phyloP scores from a whole-genome alignment of 2,797 vertebrate genomes.

The Calcarius lapponicus region DNA sequence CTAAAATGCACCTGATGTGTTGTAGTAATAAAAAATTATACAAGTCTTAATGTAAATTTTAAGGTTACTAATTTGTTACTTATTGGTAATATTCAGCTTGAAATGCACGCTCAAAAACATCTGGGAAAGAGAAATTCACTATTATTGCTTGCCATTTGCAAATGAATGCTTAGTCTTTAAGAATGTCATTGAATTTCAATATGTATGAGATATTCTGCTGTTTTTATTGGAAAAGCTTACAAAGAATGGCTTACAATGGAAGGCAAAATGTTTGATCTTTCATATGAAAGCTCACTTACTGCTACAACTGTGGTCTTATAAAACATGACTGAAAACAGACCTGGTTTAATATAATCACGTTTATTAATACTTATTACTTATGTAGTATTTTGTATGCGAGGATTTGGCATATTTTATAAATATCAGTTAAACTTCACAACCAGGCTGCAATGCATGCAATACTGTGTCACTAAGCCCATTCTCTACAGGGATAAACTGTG shows the following conservation, averaged over 20 bases:
- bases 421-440: conserved; percentile 50
- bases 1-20: neutral
- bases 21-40: neutral
- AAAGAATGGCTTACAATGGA: conserved; percentile 52
- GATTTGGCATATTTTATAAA: conserved; percentile 53
- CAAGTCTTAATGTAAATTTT: neutral
- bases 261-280: conserved; percentile 62
- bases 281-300: conserved; percentile 44
- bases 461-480: conserved; percentile 49
- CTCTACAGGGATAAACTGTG: conserved; percentile 54
- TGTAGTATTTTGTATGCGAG: conserved; percentile 52
- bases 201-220: conserved; percentile 62
- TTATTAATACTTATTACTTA: conserved; percentile 66
- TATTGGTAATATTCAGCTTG: neutral
- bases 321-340: conserved; percentile 60
- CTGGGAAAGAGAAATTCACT: neutral
- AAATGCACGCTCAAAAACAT: neutral
- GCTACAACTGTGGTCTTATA: conserved; percentile 24
- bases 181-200: conserved; percentile 41
- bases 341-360: conserved; percentile 45
- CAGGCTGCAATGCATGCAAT: conserved; percentile 28
- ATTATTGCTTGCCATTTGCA: conserved; percentile 20
- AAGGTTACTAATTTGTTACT: conserved; percentile 11
- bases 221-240: conserved; percentile 56
- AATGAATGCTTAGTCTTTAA: conserved; percentile 23